Evolutionary conservation across 2,888 invertebrate genomes (phyloP).

Genomic region (Drosophila limbata): DNA sequence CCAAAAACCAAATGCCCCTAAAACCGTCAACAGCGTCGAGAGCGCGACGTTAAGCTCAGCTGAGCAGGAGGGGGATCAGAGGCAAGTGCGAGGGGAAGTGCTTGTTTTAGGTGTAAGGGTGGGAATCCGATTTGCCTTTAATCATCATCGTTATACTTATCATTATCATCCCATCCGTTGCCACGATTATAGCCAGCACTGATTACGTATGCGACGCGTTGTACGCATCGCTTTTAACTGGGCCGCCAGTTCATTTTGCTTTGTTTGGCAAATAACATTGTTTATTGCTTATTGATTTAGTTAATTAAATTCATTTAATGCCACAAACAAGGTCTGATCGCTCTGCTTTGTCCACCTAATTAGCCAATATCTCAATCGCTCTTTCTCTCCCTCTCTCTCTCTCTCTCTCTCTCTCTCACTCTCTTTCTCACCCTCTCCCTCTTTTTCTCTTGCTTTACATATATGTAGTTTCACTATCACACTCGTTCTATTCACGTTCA

Average conservation of each 20-base stretch:
- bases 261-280: conserved; percentile 40
- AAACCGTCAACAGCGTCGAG: conserved; percentile 27
- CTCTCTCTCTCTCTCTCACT: background rate
- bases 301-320: conserved; percentile 67
- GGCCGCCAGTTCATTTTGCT: conserved; percentile 38
- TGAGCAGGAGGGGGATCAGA: conserved; percentile 5
- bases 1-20: conserved; percentile 21
- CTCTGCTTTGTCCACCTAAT: conserved; percentile 47
- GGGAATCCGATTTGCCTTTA: conserved; percentile 39
- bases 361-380: conserved; percentile 36
- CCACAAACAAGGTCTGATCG: conserved; percentile 44
- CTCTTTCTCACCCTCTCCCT: background rate
- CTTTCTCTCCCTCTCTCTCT: background rate
- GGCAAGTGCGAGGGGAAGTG: background rate
- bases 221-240: conserved; percentile 53
- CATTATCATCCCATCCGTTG: conserved; percentile 48
- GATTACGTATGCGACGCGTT: conserved; percentile 61
- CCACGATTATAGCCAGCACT: conserved; percentile 54
- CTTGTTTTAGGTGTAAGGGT: background rate
- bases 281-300: conserved; percentile 66
- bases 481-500: conserved; percentile 3
- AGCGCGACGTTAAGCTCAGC: conserved; percentile 41
- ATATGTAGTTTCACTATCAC: background rate
- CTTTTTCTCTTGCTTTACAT: background rate
- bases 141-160: conserved; percentile 41